Conservation (phyloP, 2,113 vertebrate genomes). For the Aythya baeri region DNA sequence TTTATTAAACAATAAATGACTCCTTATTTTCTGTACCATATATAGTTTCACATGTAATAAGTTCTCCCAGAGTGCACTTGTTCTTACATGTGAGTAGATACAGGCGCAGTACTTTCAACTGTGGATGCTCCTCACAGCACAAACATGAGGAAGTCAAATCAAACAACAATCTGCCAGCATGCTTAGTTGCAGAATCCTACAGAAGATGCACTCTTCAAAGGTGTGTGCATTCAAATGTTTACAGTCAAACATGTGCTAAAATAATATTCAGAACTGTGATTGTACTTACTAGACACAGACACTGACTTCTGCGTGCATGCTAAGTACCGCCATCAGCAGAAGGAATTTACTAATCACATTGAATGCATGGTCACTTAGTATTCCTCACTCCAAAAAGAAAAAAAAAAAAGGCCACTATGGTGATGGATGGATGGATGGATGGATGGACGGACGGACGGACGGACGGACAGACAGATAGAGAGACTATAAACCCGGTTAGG, state of each 20-base stretch:
- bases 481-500: background rate
- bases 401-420: background rate
- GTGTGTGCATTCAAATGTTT: fast-evolving
- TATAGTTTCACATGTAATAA: background rate
- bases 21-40: background rate
- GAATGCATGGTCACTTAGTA: background rate
- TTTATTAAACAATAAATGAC: background rate
- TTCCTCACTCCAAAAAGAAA: fast-evolving
- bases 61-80: background rate
- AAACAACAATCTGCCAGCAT: background rate
- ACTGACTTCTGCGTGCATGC: fast-evolving
- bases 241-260: background rate
- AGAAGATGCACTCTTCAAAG: background rate
- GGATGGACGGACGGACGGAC: background rate
- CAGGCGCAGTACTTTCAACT: background rate
- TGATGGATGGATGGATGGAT: background rate
- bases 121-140: background rate
- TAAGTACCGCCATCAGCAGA: background rate
- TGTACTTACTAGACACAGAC: background rate
- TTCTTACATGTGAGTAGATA: background rate
- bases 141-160: background rate
- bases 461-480: background rate
- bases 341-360: background rate
- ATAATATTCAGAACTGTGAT: background rate
- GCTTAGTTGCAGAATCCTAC: background rate